Evolutionary conservation across 92 coral and sea anemone species (phyloP).

Genomic region (Zoanthus sansibaricus): DNA sequence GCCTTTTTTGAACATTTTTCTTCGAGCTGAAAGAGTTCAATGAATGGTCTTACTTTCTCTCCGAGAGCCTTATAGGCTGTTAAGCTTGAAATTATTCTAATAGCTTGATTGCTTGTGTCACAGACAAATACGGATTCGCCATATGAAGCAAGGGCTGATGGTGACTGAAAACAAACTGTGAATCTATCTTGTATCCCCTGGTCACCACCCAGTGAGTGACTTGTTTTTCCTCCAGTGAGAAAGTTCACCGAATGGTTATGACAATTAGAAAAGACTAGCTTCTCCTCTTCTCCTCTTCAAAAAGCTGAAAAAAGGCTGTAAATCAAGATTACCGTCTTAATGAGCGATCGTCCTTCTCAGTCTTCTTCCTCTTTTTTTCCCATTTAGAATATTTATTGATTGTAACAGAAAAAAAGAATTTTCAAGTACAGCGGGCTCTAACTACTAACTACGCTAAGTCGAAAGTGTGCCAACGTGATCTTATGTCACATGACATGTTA

Average conservation of each 20-base stretch:
- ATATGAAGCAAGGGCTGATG: constrained; percentile 45
- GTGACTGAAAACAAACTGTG: constrained; percentile 39
- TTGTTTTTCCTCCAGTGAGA: constrained; percentile 11
- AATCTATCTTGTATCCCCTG: constrained; percentile 58
- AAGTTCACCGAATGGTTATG: constrained; percentile 43
- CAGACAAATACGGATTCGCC: constrained; percentile 53
- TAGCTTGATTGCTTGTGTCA: constrained; percentile 57
- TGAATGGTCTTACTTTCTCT: constrained; percentile 34
- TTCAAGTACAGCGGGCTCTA: too few relatives aligned
- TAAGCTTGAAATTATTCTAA: constrained; percentile 56
- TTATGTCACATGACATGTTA: too few relatives aligned
- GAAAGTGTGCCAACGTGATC: too few relatives aligned
- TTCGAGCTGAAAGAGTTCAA: constrained; percentile 54
- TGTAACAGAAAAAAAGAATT: too few relatives aligned
- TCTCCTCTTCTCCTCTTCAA: constrained; percentile 10
- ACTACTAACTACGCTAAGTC: too few relatives aligned
- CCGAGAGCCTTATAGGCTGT: constrained; percentile 48
- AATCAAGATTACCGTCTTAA: too few relatives aligned
- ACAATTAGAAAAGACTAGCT: constrained; percentile 53
- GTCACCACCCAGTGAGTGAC: constrained; percentile 35
- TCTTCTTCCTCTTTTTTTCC: too few relatives aligned
- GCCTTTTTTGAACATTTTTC: constrained; percentile 28
- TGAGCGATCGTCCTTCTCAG: too few relatives aligned
- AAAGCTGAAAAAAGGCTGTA: too few relatives aligned
- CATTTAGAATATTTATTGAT: too few relatives aligned